Percentiles rank a stretch among this genome's conserved stretches.
phyloP scores from a whole-genome alignment of 2,888 invertebrate genomes.

The Sphecodes monilicornis region DNA sequence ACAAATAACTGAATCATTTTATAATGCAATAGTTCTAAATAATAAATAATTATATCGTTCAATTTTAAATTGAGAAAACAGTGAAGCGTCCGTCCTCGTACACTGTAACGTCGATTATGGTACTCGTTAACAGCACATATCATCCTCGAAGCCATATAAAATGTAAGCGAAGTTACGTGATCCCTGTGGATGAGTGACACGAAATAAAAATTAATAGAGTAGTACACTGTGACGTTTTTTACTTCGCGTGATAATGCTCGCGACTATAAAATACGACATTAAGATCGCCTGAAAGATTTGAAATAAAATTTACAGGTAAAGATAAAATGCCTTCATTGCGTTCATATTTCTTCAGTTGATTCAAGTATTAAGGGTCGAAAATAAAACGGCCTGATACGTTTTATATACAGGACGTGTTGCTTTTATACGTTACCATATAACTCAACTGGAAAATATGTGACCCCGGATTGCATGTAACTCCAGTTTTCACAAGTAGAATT shows the following conservation, averaged over 20 bases:
- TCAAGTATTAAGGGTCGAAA: background rate
- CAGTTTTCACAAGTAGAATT: background rate
- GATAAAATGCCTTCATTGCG: constrained; percentile 14
- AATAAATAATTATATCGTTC: background rate
- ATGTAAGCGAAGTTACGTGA: background rate
- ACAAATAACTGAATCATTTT: no score
- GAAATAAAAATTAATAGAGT: constrained; percentile 21
- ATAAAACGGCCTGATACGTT: background rate
- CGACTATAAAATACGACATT: constrained; percentile 18
- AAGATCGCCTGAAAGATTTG: constrained; percentile 8
- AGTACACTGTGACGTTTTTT: constrained; percentile 12
- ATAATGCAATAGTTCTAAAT: background rate
- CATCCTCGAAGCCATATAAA: background rate
- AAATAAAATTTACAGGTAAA: background rate
- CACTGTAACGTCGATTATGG: background rate
- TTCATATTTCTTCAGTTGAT: background rate
- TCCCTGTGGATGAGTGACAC: background rate
- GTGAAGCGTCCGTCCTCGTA: background rate
- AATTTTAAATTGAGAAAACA: background rate
- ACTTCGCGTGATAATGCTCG: constrained; percentile 18
- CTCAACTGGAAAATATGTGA: background rate
- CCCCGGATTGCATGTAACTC: background rate
- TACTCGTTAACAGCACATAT: background rate
- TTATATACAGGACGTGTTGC: background rate
- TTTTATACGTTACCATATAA: background rate